Evolutionary conservation across 2,797 vertebrate species (phyloP), one percentile per base, ranked within the genome.

Genomic region (Sebastes miniatus): DNA sequence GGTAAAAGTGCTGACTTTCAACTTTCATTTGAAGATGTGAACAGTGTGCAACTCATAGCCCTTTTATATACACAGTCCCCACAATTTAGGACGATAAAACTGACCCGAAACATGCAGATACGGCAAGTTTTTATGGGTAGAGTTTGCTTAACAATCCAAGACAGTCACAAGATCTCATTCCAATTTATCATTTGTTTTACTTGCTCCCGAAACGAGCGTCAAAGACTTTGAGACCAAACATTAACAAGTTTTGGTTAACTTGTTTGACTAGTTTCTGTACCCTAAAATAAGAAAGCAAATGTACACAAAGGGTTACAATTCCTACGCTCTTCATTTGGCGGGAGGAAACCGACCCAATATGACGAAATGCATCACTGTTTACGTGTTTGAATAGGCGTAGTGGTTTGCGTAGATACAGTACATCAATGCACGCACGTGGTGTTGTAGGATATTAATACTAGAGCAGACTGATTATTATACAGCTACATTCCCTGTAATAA

Each of bases 401-500:
- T 39, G 5, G 24, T 32, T 52, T 70, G 13, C 16, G 54, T 7
- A 29, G 11, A 34, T 24, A 32, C 39, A 71, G 43, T 14, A 14
- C 22, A 63, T 57, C 4, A 54, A 22, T 27, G 24, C 43, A 14
- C 0, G 8, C 18, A 57, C 1, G 0, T 24, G 39, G 18, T 16
- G 24, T 14, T 62, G 11, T 36, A 18, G 8, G 9, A 62, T 10
- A 24, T 71, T 50, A 71, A 58, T 18, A 73, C 3, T 64, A 36
- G 29, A 73, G 56, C 66, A 61, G 13, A 22, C 13, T 20, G 73
- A 50, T 43, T 69, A 66, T 69, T 56, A 36, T 11, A 24, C 25
- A 47, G 80, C 74, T 43, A 29, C 31, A 57, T 57, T 56, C 32
- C 47, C 24, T 69, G 63, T 80, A 83, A 83, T 66, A 83, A 84